A percentile compares a stretch with the other conserved stretches of the same genome.
Evolutionary conservation across 2,113 vertebrate genomes (phyloP).

Genomic region (Melanocharis versteri): DNA sequence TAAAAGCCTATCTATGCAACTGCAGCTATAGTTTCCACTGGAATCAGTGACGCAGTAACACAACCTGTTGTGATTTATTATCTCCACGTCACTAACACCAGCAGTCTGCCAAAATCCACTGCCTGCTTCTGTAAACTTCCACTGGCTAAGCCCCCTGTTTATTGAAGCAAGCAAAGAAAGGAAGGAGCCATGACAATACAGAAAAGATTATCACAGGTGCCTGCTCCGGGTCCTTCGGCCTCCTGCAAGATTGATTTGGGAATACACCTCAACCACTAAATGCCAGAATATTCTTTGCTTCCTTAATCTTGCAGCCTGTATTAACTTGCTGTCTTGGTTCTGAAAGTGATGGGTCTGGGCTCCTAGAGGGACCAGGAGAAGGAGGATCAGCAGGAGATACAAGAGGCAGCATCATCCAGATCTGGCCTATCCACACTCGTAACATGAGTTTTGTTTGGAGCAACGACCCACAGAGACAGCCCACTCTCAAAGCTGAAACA

Average conservation of each 20-base stretch:
- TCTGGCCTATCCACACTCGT: neutral
- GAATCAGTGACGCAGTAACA: conserved; percentile 30
- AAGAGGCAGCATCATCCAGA: neutral
- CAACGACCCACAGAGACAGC: neutral
- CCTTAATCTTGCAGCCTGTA: neutral
- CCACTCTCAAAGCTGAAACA: neutral
- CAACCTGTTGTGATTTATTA: conserved; percentile 38
- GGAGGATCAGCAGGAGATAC: neutral
- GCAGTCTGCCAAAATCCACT: neutral
- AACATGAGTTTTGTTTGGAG: neutral
- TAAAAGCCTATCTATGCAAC: neutral
- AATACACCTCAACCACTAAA: neutral
- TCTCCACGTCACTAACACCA: neutral
- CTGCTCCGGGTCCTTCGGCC: neutral
- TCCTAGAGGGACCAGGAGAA: neutral
- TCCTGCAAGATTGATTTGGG: neutral
- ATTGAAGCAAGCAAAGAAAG: neutral
- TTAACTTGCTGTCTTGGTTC: neutral
- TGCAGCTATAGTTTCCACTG: conserved; percentile 37
- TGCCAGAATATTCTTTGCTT: neutral
- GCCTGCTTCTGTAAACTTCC: conserved; percentile 20
- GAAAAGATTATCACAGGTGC: neutral
- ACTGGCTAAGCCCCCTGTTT: neutral
- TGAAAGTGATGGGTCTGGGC: neutral
- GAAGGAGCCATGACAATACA: neutral